These are phyloP conservation scores for Luehdorfia chinensis DNA, from an alignment of 1,140 invertebrate genomes.

Conservation along the genomic window DNA sequence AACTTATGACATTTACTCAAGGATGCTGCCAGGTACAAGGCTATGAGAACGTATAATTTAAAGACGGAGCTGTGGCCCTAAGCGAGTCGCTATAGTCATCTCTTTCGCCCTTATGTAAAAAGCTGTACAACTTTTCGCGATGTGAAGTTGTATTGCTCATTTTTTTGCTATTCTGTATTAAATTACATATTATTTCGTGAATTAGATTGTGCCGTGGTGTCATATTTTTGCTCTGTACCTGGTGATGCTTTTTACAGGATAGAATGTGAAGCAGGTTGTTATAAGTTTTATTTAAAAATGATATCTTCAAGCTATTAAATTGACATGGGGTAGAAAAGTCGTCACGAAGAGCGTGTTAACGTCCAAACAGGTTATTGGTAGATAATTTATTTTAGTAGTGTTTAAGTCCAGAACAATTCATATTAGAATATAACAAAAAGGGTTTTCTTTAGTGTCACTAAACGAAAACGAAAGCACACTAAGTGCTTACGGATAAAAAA, in stretches of 20 bases:
- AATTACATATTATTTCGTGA: constrained; percentile 75
- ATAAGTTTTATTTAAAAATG: background rate
- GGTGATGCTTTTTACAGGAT: constrained; percentile 43
- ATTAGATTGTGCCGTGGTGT: constrained; percentile 71
- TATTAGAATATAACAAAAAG: no score
- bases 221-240: constrained; percentile 62
- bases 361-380: no score
- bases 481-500: no score
- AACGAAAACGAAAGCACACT: no score
- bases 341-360: no score
- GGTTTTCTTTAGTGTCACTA: no score
- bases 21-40: constrained; percentile 49
- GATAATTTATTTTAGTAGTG: no score
- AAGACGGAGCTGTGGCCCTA: constrained; percentile 56
- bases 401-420: no score
- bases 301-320: background rate
- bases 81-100: constrained; percentile 35
- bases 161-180: constrained; percentile 71
- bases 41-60: constrained; percentile 77
- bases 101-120: constrained; percentile 36
- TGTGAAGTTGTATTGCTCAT: constrained; percentile 55
- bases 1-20: constrained; percentile 30
- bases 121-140: constrained; percentile 45
- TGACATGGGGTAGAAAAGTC: background rate
- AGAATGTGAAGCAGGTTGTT: constrained; percentile 48